phyloP scores from a whole-genome alignment of 1,140 invertebrate genomes.

The Habropoda laboriosa region DNA sequence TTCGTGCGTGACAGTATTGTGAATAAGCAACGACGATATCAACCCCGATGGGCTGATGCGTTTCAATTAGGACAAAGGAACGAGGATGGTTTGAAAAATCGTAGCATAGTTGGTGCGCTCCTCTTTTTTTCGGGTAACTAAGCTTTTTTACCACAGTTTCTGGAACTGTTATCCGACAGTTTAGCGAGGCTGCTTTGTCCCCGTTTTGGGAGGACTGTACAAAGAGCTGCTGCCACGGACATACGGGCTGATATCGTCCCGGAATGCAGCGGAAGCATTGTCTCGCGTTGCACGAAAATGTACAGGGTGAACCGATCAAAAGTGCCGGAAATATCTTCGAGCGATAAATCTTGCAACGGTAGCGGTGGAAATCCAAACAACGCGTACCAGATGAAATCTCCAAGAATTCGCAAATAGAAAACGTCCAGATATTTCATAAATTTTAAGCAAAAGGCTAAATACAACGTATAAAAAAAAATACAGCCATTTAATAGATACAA shows the following conservation, averaged over 20 bases:
- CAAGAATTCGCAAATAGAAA: too few relatives aligned
- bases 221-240: constrained; percentile 72
- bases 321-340: background rate
- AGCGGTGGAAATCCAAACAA: background rate
- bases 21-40: background rate
- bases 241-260: constrained; percentile 65
- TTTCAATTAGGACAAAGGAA: constrained; percentile 3
- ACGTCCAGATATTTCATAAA: too few relatives aligned
- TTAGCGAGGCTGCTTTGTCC: constrained; percentile 54
- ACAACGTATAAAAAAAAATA: background rate
- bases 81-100: constrained; percentile 1
- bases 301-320: constrained; percentile 1
- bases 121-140: background rate
- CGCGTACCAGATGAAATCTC: background rate
- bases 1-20: too few relatives aligned
- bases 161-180: constrained; percentile 49
- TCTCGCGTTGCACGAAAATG: constrained; percentile 3
- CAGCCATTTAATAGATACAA: background rate
- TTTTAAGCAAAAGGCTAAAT: too few relatives aligned
- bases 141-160: constrained; percentile 3
- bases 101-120: background rate
- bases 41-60: too few relatives aligned
- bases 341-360: too few relatives aligned
- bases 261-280: constrained; percentile 24
- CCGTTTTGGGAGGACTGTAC: constrained; percentile 59